A percentile compares a stretch with the other conserved stretches of the same genome.
Evolutionary conservation across 2,888 invertebrate genomes (phyloP).

Genomic region (Cryptophagus acutangulus): DNA sequence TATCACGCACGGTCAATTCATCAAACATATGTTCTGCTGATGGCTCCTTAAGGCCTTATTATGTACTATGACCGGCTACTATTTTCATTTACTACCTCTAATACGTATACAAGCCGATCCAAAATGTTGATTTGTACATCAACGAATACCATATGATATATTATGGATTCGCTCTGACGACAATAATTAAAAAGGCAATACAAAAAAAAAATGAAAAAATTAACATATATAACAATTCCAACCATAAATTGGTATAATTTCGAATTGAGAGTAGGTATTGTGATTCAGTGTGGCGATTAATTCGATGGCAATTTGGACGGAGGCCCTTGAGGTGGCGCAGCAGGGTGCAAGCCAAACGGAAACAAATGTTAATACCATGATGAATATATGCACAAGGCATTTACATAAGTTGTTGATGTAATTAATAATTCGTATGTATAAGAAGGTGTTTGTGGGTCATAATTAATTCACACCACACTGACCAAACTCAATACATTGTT

Average conservation of each 20-base stretch:
- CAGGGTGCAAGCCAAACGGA: constrained; percentile 9
- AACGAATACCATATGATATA: too few relatives aligned
- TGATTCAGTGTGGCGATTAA: background rate
- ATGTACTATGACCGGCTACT: constrained; percentile 17
- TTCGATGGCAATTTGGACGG: constrained; percentile 2
- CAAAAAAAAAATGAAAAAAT: too few relatives aligned
- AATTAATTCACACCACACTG: constrained; percentile 1
- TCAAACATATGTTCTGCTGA: constrained; percentile 19
- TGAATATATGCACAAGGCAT: constrained; percentile 17
- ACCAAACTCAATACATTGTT: constrained; percentile 1
- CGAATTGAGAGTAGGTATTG: too few relatives aligned
- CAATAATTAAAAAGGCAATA: too few relatives aligned
- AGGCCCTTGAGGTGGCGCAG: constrained; percentile 8
- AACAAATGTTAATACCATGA: constrained; percentile 13
- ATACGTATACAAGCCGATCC: too few relatives aligned
- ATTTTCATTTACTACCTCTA: too few relatives aligned
- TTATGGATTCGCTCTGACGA: too few relatives aligned
- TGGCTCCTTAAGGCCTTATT: constrained; percentile 10
- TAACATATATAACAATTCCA: too few relatives aligned
- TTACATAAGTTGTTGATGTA: constrained; percentile 15
- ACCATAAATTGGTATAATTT: too few relatives aligned
- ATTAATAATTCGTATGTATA: constrained; percentile 18
- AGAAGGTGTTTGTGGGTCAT: background rate
- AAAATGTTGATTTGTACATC: too few relatives aligned
- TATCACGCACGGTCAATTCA: constrained; percentile 20